Evolutionary conservation across 2,113 vertebrate species (phyloP).

Genomic region (Vulpes vulpes): DNA sequence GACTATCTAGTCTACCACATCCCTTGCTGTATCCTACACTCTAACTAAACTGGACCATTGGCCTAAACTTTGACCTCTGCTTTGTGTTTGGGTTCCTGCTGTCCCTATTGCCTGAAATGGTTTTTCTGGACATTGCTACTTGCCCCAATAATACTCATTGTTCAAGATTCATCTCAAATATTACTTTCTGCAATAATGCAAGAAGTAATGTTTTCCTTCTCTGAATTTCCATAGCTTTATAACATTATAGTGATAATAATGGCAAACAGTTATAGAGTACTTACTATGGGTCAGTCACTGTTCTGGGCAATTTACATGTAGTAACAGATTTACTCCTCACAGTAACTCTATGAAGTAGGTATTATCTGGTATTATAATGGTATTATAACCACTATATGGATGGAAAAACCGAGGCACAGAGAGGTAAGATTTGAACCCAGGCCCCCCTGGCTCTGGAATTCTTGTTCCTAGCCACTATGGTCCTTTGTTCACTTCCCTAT

Average conservation of each 20-base stretch:
- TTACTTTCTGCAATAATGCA: background rate
- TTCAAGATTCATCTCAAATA: background rate
- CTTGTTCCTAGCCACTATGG: background rate
- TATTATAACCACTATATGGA: background rate
- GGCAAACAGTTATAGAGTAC: background rate
- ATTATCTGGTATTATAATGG: background rate
- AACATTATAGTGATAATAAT: background rate
- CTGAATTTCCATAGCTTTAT: background rate
- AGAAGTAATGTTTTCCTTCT: background rate
- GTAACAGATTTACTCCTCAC: background rate
- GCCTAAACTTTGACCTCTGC: background rate
- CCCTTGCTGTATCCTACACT: background rate
- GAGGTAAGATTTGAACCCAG: background rate
- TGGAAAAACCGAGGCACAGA: background rate
- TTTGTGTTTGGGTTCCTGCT: background rate
- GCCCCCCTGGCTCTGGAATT: background rate
- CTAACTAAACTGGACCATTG: background rate
- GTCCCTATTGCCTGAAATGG: background rate
- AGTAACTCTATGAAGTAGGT: background rate
- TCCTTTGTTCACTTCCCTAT: background rate
- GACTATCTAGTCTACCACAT: background rate
- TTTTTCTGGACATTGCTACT: background rate
- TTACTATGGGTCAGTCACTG: background rate
- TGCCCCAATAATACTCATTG: background rate
- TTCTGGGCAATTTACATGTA: background rate